These are phyloP conservation scores for Magallana angulata DNA, from an alignment of 1,140 invertebrate genomes.

Conservation along the genomic window DNA sequence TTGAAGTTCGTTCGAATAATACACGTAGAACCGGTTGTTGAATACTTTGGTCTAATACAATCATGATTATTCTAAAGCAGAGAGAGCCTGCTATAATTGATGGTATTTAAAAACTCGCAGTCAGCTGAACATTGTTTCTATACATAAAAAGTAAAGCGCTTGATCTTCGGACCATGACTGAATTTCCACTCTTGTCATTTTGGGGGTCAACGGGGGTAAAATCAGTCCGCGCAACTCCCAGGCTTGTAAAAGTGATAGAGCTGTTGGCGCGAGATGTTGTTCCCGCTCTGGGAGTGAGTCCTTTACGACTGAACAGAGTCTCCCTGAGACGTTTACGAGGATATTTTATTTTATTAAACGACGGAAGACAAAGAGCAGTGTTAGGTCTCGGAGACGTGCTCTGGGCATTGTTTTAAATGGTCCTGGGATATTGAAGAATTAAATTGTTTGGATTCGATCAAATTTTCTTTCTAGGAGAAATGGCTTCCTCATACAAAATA, in stretches of 20 bases:
- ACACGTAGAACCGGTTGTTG: no score
- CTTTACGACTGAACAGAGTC: background rate
- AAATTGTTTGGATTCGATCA: background rate
- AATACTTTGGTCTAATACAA: no score
- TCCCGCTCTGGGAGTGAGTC: background rate
- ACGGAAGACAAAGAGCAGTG: background rate
- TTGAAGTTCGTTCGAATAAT: no score
- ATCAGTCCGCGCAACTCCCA: background rate
- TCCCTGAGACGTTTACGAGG: background rate
- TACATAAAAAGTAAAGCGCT: background rate
- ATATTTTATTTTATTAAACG: background rate
- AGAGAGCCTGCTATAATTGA: no score
- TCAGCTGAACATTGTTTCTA: no score
- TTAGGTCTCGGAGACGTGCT: no score
- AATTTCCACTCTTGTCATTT: conserved; percentile 1
- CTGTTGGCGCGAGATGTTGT: background rate
- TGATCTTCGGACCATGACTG: background rate
- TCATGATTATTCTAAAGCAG: no score
- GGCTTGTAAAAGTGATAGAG: background rate
- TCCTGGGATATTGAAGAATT: no score
- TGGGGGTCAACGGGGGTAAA: background rate
- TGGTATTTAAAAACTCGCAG: no score
- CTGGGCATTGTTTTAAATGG: no score
- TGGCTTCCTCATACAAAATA: background rate
- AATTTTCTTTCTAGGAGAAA: background rate